phyloP scores from a whole-genome alignment of 2,888 invertebrate species.

The Mechanitis mazaeus region DNA sequence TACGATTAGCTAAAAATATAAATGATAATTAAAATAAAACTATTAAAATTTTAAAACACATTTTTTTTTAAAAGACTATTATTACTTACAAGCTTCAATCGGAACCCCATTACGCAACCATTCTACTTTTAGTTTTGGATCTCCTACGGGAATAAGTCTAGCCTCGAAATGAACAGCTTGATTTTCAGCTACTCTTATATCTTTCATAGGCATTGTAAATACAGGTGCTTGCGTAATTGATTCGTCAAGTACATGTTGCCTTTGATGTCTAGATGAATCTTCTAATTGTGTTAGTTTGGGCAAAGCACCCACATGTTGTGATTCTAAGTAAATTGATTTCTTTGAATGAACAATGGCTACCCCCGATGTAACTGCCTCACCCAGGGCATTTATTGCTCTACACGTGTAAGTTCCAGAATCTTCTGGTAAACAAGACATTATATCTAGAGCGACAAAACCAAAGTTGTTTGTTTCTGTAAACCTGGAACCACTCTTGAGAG shows the following conservation, averaged over 20 bases:
- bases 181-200: slow-evolving; percentile 90
- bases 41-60: background rate
- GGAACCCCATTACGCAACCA: slow-evolving; percentile 95
- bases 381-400: slow-evolving; percentile 92
- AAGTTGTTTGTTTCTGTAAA: slow-evolving; percentile 98
- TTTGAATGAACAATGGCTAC: slow-evolving; percentile 88
- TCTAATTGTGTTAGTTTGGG: slow-evolving; percentile 89
- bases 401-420: slow-evolving; percentile 98
- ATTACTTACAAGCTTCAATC: slow-evolving; percentile 87
- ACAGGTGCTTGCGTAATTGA: slow-evolving; percentile 90
- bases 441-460: slow-evolving; percentile 97
- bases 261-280: slow-evolving; percentile 85
- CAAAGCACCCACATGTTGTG: slow-evolving; percentile 91
- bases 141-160: slow-evolving; percentile 94
- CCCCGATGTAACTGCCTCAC: slow-evolving; percentile 95
- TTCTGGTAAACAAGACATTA: slow-evolving; percentile 95
- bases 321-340: slow-evolving; percentile 90
- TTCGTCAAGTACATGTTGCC: slow-evolving; percentile 85
- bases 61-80: background rate
- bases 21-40: slow-evolving; percentile 7
- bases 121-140: slow-evolving; percentile 93
- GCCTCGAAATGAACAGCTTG: slow-evolving; percentile 96
- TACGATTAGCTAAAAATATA: slow-evolving; percentile 82
- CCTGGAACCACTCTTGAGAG: slow-evolving; percentile 94
- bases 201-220: slow-evolving; percentile 93